Conservation (phyloP, 2,797 vertebrate genomes). For the Cyclopterus lumpus region DNA sequence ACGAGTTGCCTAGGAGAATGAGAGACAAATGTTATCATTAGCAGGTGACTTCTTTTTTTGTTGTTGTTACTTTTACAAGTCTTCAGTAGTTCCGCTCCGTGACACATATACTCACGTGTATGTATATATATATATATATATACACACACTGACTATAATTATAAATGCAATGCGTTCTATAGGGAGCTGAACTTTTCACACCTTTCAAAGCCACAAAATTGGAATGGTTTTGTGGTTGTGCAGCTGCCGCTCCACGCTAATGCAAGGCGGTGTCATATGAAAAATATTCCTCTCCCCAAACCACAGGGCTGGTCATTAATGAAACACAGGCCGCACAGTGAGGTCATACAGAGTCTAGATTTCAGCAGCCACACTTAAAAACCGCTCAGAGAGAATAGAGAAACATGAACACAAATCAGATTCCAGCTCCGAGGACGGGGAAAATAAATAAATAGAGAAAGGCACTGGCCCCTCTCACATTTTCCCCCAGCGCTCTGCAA, state of each 20-base stretch:
- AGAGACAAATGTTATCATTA: constrained; percentile 83
- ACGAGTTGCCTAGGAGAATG: constrained; percentile 77
- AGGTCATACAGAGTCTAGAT: constrained; percentile 97
- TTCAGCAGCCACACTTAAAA: constrained; percentile 95
- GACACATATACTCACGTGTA: constrained; percentile 72
- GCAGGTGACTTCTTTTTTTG: constrained; percentile 72
- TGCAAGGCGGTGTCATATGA: constrained; percentile 96
- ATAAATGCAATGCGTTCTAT: constrained; percentile 88
- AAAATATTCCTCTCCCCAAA: constrained; percentile 97
- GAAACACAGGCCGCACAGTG: constrained; percentile 96
- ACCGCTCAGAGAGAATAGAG: constrained; percentile 90
- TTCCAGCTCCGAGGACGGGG: constrained; percentile 89
- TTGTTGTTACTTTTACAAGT: constrained; percentile 77
- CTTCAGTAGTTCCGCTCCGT: constrained; percentile 88
- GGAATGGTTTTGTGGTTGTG: constrained; percentile 92
- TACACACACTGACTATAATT: constrained; percentile 66
- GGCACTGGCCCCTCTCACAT: constrained; percentile 85
- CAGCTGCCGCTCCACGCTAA: constrained; percentile 92
- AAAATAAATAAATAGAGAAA: constrained; percentile 88
- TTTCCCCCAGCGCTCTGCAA: constrained; percentile 92
- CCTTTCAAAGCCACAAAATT: constrained; percentile 94
- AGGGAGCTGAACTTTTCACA: constrained; percentile 99
- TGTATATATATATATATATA: constrained; percentile 27
- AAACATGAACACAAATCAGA: constrained; percentile 95
- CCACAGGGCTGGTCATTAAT: constrained; percentile 97